phyloP scores from a whole-genome alignment of 2,888 invertebrate species.

The Keiferia lycopersicella region DNA sequence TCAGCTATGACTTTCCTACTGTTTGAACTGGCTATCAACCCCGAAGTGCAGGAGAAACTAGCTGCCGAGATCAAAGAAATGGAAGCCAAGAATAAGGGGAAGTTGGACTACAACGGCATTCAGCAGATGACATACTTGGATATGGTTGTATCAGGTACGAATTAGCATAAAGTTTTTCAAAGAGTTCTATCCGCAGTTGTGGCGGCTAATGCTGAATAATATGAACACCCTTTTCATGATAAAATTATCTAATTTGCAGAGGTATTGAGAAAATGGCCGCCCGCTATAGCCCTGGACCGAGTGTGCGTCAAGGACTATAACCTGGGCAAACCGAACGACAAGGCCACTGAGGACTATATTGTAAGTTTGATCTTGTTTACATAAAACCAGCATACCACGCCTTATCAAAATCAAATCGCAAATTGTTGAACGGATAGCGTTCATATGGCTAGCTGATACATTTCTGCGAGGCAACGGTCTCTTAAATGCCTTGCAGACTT shows the following conservation, averaged over 20 bases:
- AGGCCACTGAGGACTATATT: conserved; percentile 52
- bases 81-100: conserved; percentile 55
- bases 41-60: conserved; percentile 79
- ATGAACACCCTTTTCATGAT: not conserved
- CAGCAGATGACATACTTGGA: conserved; percentile 82
- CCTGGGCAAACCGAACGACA: conserved; percentile 52
- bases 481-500: too few relatives aligned
- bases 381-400: too few relatives aligned
- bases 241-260: conserved; percentile 46
- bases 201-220: too few relatives aligned
- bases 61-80: conserved; percentile 76
- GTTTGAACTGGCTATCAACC: conserved; percentile 80
- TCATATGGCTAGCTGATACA: too few relatives aligned
- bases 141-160: conserved; percentile 80
- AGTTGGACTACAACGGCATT: conserved; percentile 74
- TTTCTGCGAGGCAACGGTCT: too few relatives aligned
- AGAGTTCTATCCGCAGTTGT: too few relatives aligned
- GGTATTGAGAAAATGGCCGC: conserved; percentile 71
- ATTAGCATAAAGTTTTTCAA: too few relatives aligned
- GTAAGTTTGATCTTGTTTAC: conserved; percentile 41
- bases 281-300: conserved; percentile 64
- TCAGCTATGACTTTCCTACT: conserved; percentile 72
- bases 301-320: conserved; percentile 74
- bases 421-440: too few relatives aligned
- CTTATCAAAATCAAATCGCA: too few relatives aligned